Percentiles rank a stretch among this genome's conserved stretches.
These are phyloP conservation scores for Notothenia rossii DNA, from an alignment of 2,113 vertebrate species.

Conservation along the genomic window DNA sequence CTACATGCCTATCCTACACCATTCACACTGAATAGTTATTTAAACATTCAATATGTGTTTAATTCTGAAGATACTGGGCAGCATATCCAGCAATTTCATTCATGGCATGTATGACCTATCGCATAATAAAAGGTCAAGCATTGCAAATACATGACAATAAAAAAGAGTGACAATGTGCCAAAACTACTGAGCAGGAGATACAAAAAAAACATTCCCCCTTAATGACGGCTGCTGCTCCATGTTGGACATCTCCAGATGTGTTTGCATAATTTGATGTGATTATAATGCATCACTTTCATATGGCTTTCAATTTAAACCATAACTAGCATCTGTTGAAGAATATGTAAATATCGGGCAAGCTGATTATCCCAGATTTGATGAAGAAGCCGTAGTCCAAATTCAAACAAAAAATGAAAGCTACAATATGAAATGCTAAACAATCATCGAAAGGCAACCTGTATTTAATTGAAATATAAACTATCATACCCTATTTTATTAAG, in stretches of 20 bases:
- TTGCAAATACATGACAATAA: too few species aligned
- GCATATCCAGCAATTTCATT: background rate
- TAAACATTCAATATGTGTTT: background rate
- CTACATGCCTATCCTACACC: background rate
- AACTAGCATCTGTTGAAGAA: background rate
- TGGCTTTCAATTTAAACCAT: background rate
- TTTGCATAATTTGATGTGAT: background rate
- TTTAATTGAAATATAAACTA: too few species aligned
- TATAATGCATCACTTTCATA: background rate
- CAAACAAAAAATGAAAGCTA: too few species aligned
- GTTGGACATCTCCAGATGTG: background rate
- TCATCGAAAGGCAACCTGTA: too few species aligned
- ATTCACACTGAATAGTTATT: background rate
- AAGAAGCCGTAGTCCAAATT: too few species aligned
- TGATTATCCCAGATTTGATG: too few species aligned
- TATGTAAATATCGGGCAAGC: too few species aligned
- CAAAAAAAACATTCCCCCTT: background rate
- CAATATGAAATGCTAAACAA: too few species aligned
- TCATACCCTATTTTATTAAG: too few species aligned
- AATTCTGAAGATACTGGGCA: background rate
- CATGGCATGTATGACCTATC: background rate
- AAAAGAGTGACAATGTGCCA: background rate
- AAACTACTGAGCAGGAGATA: background rate
- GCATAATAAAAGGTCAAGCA: too few species aligned
- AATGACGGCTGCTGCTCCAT: too few species aligned